Base-by-base conservation (phyloP, 2,113 vertebrate genomes). In the Hydrochoerus hydrochaeris region DNA sequence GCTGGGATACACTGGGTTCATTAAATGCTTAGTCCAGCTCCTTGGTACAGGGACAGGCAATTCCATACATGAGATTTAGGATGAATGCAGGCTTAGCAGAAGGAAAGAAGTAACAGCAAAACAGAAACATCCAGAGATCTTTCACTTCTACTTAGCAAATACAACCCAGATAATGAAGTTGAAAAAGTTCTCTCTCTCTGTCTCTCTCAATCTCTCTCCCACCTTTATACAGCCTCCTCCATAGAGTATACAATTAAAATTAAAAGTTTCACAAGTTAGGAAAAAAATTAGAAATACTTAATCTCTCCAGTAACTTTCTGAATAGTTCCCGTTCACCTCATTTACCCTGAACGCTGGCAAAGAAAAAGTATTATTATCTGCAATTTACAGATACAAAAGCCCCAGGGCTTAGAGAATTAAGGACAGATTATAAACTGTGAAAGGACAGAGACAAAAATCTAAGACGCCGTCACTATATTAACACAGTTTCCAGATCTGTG, bases 291-390 rank as follows among this genome's bases (percentile, higher is more conserved):
- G 75, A 30, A 80, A 63, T 71, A 84, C 71, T 46, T 7, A 92
- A 85, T 30, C 35, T 78, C 49, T 78, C 49, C 19, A 57, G 8
- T 62, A 96, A 44, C 10, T 10, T 69, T 83, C 54, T 62, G 77
- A 83, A 90, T 60, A 73, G 73, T 80, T 95, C 92, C n/a, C 26
- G 83, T 92, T 88, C 88, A 92, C 17, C 20, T 94, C 62, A 88
- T 94, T 94, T 89, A 95, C 62, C 26, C 86, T 94, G 16, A 94
- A 95, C 71, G 95, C 24, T 83, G 73, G 60, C 85, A 91, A 38
- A n/a, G 38, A 91, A 52, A 11, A 93, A 91, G 19, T 35, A 85
- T 75, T 54, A 84, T 57, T 49, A 85, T 52, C 49, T 90, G 78
- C 0, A 69, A 30, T 94, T 91, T 90, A 87, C 28, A 60, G 46